phyloP scores from a whole-genome alignment of 1,140 invertebrate species.

The Latrodectus geometricus region DNA sequence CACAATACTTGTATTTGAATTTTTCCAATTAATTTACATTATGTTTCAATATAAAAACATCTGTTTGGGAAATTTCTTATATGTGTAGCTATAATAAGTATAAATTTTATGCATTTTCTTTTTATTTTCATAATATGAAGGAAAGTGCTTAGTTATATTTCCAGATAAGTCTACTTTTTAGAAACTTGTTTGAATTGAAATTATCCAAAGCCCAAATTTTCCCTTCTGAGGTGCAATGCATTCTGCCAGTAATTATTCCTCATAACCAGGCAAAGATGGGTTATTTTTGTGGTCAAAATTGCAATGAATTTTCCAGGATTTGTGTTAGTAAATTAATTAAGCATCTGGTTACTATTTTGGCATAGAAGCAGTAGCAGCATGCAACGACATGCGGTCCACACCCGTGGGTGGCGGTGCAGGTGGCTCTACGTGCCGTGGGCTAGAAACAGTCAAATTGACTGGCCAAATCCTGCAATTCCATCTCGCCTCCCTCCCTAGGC shows the following conservation, averaged over 20 bases:
- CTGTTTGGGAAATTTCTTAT: too few species aligned
- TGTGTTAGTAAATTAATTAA: not conserved
- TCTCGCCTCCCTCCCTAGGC: conserved; percentile 57
- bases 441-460: conserved; percentile 58
- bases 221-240: not conserved
- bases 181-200: too few species aligned
- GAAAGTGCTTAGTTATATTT: not conserved
- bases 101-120: not conserved
- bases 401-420: conserved; percentile 61
- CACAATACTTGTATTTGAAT: too few species aligned
- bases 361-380: conserved; percentile 31
- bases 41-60: too few species aligned
- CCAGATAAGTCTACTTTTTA: too few species aligned
- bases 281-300: not conserved
- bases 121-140: not conserved
- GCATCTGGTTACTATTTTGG: conserved; percentile 14
- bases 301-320: not conserved
- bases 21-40: too few species aligned
- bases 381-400: conserved; percentile 53
- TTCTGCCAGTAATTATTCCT: conserved; percentile 21
- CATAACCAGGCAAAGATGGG: not conserved
- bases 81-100: not conserved
- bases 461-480: conserved; percentile 62
- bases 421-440: conserved; percentile 62
- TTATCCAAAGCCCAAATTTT: not conserved